phyloP scores from a whole-genome alignment of 2,113 vertebrate species.

The Procavia capensis region DNA sequence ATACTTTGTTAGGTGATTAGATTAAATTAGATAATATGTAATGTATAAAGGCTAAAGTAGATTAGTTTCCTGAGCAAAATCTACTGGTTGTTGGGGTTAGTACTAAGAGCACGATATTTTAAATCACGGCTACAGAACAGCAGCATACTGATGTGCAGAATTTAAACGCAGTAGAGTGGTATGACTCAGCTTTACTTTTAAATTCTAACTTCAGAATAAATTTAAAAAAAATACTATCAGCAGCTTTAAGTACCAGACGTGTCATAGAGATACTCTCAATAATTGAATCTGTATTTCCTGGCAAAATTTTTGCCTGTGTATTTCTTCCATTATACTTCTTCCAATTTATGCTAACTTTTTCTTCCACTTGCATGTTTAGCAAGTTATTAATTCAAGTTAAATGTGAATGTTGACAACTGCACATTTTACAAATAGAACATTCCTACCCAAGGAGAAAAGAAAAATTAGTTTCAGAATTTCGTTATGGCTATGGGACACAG shows the following conservation, averaged over 20 bases:
- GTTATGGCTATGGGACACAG: constrained; percentile 5
- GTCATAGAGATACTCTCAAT: not conserved
- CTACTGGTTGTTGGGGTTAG: not conserved
- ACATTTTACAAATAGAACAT: constrained; percentile 39
- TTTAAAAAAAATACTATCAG: not conserved
- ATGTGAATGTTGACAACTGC: constrained; percentile 14
- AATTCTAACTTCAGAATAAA: not conserved
- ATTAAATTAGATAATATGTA: not conserved
- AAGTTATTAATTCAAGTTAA: constrained; percentile 26
- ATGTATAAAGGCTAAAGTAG: not conserved
- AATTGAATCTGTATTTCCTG: not conserved
- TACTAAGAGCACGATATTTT: not conserved
- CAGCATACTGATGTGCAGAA: not conserved
- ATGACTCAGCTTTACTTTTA: not conserved
- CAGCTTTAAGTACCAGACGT: not conserved
- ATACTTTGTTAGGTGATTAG: not conserved
- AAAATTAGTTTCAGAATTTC: not conserved
- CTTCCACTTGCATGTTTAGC: not conserved
- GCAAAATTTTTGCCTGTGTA: not conserved
- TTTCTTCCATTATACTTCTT: not conserved
- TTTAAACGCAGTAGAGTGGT: not conserved
- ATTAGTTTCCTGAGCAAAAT: not conserved
- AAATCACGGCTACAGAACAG: not conserved
- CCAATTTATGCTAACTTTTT: not conserved
- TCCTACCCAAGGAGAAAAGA: constrained; percentile 1